Percentiles rank a stretch among this genome's conserved stretches.
Conservation (phyloP, 2,888 invertebrate genomes). For the Phrixothrix hirtus region DNA sequence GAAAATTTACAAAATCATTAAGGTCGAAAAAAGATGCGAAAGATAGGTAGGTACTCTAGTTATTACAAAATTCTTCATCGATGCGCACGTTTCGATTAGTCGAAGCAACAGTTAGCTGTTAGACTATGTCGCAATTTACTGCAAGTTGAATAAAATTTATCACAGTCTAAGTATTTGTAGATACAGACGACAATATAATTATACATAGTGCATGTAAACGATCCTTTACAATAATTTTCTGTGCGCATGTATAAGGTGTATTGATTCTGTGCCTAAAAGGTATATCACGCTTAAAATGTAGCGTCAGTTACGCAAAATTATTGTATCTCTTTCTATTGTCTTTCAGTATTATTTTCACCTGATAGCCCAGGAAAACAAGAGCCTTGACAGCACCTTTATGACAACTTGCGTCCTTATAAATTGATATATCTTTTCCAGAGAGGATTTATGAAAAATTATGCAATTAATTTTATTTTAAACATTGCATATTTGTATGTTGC, state of each 20-base stretch:
- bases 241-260: constrained; percentile 35
- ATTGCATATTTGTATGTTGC: too few species aligned
- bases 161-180: constrained; percentile 12
- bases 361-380: constrained; percentile 18
- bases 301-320: constrained; percentile 22
- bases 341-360: constrained; percentile 8
- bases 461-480: too few species aligned
- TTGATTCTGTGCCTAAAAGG: constrained; percentile 31
- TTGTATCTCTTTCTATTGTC: constrained; percentile 20
- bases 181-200: constrained; percentile 32
- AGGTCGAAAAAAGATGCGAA: too few species aligned
- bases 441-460: too few species aligned
- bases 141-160: neutral
- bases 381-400: too few species aligned
- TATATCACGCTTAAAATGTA: constrained; percentile 25
- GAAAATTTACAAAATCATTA: too few species aligned
- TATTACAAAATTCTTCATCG: constrained; percentile 12
- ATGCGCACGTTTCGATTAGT: constrained; percentile 21
- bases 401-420: too few species aligned
- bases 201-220: constrained; percentile 30
- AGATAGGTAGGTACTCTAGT: too few species aligned
- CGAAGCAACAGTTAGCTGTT: constrained; percentile 22
- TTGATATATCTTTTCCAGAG: too few species aligned
- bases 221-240: constrained; percentile 31
- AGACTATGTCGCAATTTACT: constrained; percentile 6